A percentile compares a stretch with the other conserved stretches of the same genome.
These are phyloP conservation scores for Pachliopta kotzebuea DNA, from an alignment of 2,888 invertebrate species.

Conservation along the genomic window DNA sequence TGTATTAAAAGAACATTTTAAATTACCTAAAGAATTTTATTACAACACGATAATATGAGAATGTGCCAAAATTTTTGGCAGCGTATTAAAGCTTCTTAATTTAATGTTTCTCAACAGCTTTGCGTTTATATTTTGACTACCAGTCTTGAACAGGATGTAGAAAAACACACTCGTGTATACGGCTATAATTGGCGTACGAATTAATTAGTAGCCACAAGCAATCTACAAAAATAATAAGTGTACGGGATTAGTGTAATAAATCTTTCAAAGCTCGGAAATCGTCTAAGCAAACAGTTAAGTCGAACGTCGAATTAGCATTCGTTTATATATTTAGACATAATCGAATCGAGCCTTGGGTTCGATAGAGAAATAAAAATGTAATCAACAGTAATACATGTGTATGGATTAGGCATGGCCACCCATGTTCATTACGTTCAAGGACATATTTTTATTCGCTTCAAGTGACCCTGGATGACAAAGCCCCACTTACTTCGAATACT, in stretches of 20 bases:
- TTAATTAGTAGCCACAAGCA: slow-evolving; percentile 18
- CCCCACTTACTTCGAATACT: no score
- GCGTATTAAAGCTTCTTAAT: slow-evolving; percentile 16
- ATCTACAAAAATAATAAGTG: slow-evolving; percentile 15
- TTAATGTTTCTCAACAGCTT: slow-evolving; percentile 24
- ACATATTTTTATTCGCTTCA: no score
- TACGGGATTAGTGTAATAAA: slow-evolving; percentile 26
- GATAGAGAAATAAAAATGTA: neutral
- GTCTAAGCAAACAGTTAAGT: slow-evolving; percentile 19
- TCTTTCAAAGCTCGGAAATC: slow-evolving; percentile 14
- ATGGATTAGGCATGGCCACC: neutral
- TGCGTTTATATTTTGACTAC: slow-evolving; percentile 28
- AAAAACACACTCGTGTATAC: slow-evolving; percentile 26
- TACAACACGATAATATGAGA: slow-evolving; percentile 15
- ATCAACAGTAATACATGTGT: neutral
- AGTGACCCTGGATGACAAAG: no score
- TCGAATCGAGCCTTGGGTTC: neutral
- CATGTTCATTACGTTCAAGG: neutral
- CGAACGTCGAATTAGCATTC: neutral
- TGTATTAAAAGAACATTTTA: slow-evolving; percentile 3
- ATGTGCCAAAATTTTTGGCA: slow-evolving; percentile 14
- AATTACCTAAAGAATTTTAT: slow-evolving; percentile 9
- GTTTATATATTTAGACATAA: neutral
- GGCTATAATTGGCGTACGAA: slow-evolving; percentile 26
- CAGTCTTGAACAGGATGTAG: slow-evolving; percentile 30